Evolutionary conservation across 2,113 vertebrate species (phyloP), one percentile per base, ranked within the genome.

Genomic region (Phalacrocorax carbo): DNA sequence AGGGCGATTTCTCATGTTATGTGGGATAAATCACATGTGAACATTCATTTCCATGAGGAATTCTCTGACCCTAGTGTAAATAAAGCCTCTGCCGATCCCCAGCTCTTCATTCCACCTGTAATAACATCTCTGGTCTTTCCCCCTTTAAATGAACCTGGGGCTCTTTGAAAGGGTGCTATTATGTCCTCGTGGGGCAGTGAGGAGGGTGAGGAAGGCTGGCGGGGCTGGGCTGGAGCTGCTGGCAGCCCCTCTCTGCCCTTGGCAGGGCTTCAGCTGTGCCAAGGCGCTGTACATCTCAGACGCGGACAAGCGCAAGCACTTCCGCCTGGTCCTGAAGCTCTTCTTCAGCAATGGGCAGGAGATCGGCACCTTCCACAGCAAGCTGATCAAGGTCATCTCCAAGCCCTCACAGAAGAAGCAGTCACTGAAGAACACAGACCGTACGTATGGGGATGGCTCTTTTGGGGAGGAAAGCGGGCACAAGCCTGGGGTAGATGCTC

Each of bases 381-480:
- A 98, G 92, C 98, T 99, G 96, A 99, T 99, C 98, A 99, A 99
- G 96, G 98, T 99, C 87, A 99, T 99, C 98, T 99, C 99, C 86
- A 99, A 99, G 95, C 99, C 99, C 2, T 99, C 99, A 0, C 99
- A 99, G 98, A 99, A 99, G 97, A 99, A 99, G 93, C 99, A 99
- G 98, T 99, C 99, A 1, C 98, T 99, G 98, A 99, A 99, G 97
- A 99, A 99, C 82, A 99, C 99, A 0, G 99, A 99, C 96, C 46
- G 99, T 99, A 97, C 98, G 99, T 98, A 68, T 0, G 2, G 77
- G 64, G 70, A 2, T 29, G 58, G 58, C 15, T 85, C 61, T 85
- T 85, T 62, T 0, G 8, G 70, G 77, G 61, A 49, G 69, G 65
- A 25, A 27, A 27, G 44, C 0, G 18, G 77, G n/a, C 2, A 4